phyloP scores from a whole-genome alignment of 2,797 vertebrate genomes.

The Enteromius afrohamiltoni region DNA sequence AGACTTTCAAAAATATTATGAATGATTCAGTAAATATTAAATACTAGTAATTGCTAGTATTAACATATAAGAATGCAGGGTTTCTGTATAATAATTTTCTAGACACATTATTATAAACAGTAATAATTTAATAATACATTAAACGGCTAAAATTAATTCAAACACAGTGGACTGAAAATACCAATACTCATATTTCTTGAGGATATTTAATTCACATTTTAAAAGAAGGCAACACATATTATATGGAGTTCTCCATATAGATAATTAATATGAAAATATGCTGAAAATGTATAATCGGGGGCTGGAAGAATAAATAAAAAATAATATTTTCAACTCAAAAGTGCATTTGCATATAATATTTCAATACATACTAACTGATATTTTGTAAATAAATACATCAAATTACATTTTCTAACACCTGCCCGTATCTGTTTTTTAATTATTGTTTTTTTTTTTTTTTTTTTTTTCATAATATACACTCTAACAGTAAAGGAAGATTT shows the following conservation, averaged over 20 bases:
- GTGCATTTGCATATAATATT: too few relatives aligned
- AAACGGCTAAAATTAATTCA: background rate
- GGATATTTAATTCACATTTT: background rate
- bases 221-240: background rate
- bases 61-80: too few relatives aligned
- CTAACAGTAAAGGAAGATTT: background rate
- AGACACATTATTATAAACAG: background rate
- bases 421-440: background rate
- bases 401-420: background rate
- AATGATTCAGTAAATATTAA: too few relatives aligned
- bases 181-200: background rate
- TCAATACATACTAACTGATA: too few relatives aligned
- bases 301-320: too few relatives aligned
- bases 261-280: too few relatives aligned
- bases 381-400: background rate
- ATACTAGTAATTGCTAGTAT: too few relatives aligned
- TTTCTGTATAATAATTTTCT: background rate
- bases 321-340: too few relatives aligned
- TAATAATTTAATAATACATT: background rate
- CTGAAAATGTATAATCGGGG: too few relatives aligned
- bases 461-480: background rate
- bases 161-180: background rate
- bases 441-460: too few relatives aligned
- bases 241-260: background rate
- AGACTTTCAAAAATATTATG: background rate